Evolutionary conservation across 2,888 invertebrate species (phyloP), one percentile per base, ranked within the genome.

Genomic region (Herminia tarsipennalis): DNA sequence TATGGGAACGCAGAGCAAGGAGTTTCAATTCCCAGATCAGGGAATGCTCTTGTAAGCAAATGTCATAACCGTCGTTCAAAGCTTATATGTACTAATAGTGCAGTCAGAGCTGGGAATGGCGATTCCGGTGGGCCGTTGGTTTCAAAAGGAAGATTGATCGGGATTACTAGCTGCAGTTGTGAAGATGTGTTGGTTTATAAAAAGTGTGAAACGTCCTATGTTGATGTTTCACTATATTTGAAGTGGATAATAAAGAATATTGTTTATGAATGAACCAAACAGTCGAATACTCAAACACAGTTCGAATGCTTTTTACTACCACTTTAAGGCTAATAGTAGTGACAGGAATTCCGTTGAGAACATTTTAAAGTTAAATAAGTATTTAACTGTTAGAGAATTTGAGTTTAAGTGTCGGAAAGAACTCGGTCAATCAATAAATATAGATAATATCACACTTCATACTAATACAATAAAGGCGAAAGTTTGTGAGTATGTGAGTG

Each of bases 101-200:
- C 20, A 0, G 67, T 57, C 1, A 54, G 58, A 12, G 58, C 61
- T 0, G 73, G 63, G 0, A 0, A 12, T 0, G 73, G 72, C 0
- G 74, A 76, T 35, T 75, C 74, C 0, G 76, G 75, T 3, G 75
- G 75, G 0, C 37, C 76, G 0, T 13, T 76, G 14, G 34, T 61
- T 0, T 59, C 56, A 0, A 48, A 45, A 2, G 57, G 56, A 3
- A 39, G 16, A 2, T 52, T 76, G 18, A 34, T 66, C 1, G 75
- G 75, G 2, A 60, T 76, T 0, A 66, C 49, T 2, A 65, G 70
- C 0, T 40, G 42, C 0, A 56, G 65, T 29, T 69, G 67, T 22
- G 6, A 0, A 0, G 6, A 61, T n/a, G 57, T 29, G 0, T n/a
- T 44, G 1, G 3, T 43, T 13, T 1, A 35, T 0, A 38, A 54